Conservation (phyloP, 2,797 vertebrate genomes). For the Coilia nasus region DNA sequence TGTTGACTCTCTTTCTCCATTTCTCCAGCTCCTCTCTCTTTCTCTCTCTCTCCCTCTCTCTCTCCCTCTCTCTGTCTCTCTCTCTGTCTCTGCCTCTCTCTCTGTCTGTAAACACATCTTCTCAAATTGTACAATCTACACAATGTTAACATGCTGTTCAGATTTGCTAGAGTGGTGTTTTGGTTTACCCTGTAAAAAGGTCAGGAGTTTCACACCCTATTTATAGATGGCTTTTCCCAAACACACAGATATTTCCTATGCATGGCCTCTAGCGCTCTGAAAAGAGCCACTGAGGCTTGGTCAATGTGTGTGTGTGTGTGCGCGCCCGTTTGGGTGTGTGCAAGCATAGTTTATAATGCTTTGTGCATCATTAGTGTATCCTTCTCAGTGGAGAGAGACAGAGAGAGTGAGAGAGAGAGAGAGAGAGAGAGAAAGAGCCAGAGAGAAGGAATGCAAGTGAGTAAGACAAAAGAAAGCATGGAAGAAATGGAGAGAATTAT, state of each 20-base stretch:
- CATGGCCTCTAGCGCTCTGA: constrained; percentile 5
- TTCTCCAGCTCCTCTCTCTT: not conserved
- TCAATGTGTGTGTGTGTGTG: constrained; percentile 7
- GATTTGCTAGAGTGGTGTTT: constrained; percentile 29
- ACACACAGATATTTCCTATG: constrained; percentile 15
- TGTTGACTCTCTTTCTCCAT: constrained; percentile 22
- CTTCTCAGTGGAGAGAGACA: constrained; percentile 9
- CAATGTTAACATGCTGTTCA: constrained; percentile 46
- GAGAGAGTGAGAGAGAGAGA: too few relatives aligned
- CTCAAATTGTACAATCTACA: constrained; percentile 40
- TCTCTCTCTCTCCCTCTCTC: not conserved
- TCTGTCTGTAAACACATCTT: constrained; percentile 6
- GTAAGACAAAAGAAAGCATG: too few relatives aligned
- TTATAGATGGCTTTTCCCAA: constrained; percentile 24
- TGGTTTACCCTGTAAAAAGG: constrained; percentile 1
- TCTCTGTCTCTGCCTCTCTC: constrained; percentile 16
- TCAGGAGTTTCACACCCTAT: constrained; percentile 24
- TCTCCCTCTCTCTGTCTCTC: constrained; percentile 53
- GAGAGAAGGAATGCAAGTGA: too few relatives aligned
- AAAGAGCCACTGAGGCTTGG: constrained; percentile 16
- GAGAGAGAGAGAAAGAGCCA: too few relatives aligned
- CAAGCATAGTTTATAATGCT: not conserved
- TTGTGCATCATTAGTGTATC: constrained; percentile 40
- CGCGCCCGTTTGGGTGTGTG: not conserved
- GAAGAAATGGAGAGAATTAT: too few relatives aligned